phyloP scores from a whole-genome alignment of 2,797 vertebrate genomes.

The Gastrophryne carolinensis region DNA sequence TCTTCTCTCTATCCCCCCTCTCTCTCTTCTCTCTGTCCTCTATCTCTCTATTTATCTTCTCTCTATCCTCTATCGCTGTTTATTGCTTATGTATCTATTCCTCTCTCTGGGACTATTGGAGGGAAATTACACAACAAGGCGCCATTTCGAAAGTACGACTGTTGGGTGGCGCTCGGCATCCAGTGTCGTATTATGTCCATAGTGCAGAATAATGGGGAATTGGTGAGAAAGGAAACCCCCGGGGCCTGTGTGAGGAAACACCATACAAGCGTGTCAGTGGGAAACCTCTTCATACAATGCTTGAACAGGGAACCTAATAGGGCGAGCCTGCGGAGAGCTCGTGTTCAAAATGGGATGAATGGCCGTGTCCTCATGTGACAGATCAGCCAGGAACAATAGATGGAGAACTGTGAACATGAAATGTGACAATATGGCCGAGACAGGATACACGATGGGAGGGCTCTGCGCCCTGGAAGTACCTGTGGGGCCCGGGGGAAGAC shows the following conservation, averaged over 20 bases:
- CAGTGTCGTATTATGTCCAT: neutral
- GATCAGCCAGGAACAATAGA: constrained; percentile 57
- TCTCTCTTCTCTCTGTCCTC: no score
- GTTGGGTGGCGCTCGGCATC: neutral
- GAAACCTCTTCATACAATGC: constrained; percentile 55
- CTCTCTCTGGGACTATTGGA: no score
- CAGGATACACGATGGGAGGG: constrained; percentile 56
- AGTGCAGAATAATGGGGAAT: neutral
- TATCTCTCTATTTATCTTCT: no score
- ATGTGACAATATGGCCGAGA: constrained; percentile 62
- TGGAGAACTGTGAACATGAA: constrained; percentile 56
- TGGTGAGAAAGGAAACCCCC: constrained; percentile 17
- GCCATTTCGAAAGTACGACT: neutral
- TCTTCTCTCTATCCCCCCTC: no score
- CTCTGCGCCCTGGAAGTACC: constrained; percentile 59
- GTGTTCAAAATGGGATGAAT: constrained; percentile 69
- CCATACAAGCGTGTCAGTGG: constrained; percentile 26
- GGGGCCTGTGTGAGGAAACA: constrained; percentile 32
- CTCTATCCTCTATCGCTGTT: no score
- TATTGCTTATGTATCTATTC: no score
- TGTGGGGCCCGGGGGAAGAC: constrained; percentile 23
- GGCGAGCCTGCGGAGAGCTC: constrained; percentile 63
- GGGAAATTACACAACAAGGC: neutral
- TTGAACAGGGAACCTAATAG: constrained; percentile 55
- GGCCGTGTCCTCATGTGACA: constrained; percentile 66